Percentiles rank a stretch among this genome's conserved stretches.
These are phyloP conservation scores for Arbacia lixula DNA, from an alignment of 53 echinoderm and acorn worm species.

Conservation along the genomic window DNA sequence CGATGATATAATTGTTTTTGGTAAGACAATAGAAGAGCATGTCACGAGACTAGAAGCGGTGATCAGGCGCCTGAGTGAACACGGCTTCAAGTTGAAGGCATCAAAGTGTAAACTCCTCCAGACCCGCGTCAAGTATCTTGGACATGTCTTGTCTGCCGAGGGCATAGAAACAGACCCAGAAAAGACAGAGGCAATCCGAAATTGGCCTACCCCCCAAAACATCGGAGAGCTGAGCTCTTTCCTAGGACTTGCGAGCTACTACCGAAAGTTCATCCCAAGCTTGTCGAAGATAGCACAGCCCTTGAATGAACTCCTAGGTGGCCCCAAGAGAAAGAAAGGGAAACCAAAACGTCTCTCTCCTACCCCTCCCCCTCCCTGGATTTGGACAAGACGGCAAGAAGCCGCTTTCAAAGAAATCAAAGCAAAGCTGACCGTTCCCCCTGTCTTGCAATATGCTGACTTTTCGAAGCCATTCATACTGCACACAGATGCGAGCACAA, in stretches of 20 bases:
- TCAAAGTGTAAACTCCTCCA: conserved; percentile 58
- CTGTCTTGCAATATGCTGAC: conserved; percentile 36
- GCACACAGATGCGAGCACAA: conserved; percentile 48
- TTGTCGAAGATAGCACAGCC: conserved; percentile 63
- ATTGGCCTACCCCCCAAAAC: conserved; percentile 58
- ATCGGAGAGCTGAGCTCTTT: conserved; percentile 59
- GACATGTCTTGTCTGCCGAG: conserved; percentile 56
- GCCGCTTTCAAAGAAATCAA: conserved; percentile 4
- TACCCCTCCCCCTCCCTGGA: conserved; percentile 6
- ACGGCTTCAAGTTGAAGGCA: conserved; percentile 64
- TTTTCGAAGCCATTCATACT: conserved; percentile 42
- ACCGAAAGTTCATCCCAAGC: conserved; percentile 56
- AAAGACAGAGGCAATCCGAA: conserved; percentile 49
- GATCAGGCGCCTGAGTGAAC: conserved; percentile 40
- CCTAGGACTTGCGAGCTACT: conserved; percentile 66
- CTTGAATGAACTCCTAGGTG: conserved; percentile 54
- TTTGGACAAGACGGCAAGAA: conserved; percentile 4
- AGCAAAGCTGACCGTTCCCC: conserved; percentile 2
- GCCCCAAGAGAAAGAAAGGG: conserved; percentile 13
- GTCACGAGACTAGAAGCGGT: conserved; percentile 53
- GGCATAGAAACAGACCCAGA: conserved; percentile 69
- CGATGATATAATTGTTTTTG: conserved; percentile 60
- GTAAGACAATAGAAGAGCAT: conserved; percentile 51
- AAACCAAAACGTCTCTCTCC: background rate
- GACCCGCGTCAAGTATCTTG: conserved; percentile 57